Evolutionary conservation across 1,140 invertebrate species (phyloP).

Genomic region (Danaus plexippus): DNA sequence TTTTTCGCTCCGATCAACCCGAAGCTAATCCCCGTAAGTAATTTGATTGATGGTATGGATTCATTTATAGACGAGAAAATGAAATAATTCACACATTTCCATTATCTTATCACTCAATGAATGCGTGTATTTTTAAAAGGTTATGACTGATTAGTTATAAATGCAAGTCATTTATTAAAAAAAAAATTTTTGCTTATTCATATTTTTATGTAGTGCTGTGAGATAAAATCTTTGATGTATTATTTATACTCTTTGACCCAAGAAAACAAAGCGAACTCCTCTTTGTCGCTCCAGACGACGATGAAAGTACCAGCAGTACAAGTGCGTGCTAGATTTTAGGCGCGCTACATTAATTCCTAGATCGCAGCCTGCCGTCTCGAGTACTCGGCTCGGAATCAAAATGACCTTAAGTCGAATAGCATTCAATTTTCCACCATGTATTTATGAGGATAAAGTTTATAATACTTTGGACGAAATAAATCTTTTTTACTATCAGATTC

Average conservation of each 20-base stretch:
- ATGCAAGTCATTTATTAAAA: too few species aligned
- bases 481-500: conserved; percentile 15
- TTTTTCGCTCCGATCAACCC: conserved; percentile 30
- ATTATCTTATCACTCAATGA: too few species aligned
- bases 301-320: conserved; percentile 42
- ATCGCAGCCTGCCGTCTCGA: conserved; percentile 58
- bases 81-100: too few species aligned
- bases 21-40: conserved; percentile 23
- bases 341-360: conserved; percentile 57
- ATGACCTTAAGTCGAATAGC: conserved; percentile 13
- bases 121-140: too few species aligned
- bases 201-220: not conserved
- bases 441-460: conserved; percentile 2
- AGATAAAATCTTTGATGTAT: too few species aligned
- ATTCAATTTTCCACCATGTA: not conserved
- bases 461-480: not conserved
- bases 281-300: conserved; percentile 12
- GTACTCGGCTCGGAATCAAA: conserved; percentile 22
- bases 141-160: too few species aligned
- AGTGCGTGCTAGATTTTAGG: conserved; percentile 55
- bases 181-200: not conserved
- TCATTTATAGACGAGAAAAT: conserved; percentile 2
- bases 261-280: conserved; percentile 5
- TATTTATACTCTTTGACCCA: not conserved
- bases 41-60: conserved; percentile 24